Conservation (phyloP, 1,140 invertebrate genomes). For the Dinoponera quadriceps region DNA sequence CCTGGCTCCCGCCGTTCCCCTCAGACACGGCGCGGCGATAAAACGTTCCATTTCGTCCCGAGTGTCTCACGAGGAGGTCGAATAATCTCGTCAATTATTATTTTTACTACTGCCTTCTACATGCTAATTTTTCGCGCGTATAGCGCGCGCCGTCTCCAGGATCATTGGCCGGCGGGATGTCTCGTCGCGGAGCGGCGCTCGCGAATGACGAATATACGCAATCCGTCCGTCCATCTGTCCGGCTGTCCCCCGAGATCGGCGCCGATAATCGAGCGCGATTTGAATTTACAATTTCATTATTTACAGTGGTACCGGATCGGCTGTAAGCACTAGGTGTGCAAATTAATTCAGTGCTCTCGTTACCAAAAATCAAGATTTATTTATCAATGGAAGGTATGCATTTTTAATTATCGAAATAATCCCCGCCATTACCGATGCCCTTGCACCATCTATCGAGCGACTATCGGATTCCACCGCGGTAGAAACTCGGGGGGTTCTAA, state of each 20-base stretch:
- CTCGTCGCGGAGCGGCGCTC: constrained; percentile 25
- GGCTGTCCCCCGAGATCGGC: not conserved
- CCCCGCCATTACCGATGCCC: too few species aligned
- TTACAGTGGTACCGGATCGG: not conserved
- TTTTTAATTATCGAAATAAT: too few species aligned
- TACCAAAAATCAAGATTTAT: too few species aligned
- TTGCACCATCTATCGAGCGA: too few species aligned
- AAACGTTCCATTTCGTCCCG: constrained; percentile 70
- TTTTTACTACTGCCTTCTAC: constrained; percentile 69
- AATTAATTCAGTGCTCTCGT: too few species aligned
- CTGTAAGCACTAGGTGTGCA: constrained; percentile 42
- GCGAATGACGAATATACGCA: constrained; percentile 33
- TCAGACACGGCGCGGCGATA: constrained; percentile 65
- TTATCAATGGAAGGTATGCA: too few species aligned
- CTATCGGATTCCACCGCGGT: too few species aligned
- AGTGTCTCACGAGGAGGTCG: constrained; percentile 58
- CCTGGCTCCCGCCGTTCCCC: not conserved
- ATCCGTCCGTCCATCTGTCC: constrained; percentile 5
- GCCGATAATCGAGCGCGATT: constrained; percentile 2
- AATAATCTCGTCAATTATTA: constrained; percentile 73
- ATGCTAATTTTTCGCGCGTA: constrained; percentile 69
- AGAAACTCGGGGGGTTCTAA: too few species aligned
- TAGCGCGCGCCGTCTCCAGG: constrained; percentile 26
- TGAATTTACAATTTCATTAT: constrained; percentile 38
- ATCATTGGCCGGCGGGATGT: constrained; percentile 32